Percentiles rank a stretch among this genome's conserved stretches.
These are phyloP conservation scores for Drosophila helvetica DNA, from an alignment of 2,888 invertebrate species.

Conservation along the genomic window DNA sequence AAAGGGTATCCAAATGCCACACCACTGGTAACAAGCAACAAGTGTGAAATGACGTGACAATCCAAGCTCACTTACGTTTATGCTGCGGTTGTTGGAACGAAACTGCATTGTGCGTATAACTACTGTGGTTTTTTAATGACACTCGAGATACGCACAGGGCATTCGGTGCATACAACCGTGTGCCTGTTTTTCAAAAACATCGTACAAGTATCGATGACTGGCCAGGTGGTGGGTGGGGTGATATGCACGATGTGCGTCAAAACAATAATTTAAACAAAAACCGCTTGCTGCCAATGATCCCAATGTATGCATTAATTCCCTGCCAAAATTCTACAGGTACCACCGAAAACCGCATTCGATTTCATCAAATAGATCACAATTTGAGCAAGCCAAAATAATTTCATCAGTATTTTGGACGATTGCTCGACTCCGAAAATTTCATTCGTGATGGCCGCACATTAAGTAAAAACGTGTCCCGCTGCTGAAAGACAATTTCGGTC, in stretches of 20 bases:
- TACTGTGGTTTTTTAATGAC: too few relatives aligned
- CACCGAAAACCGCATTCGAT: slow-evolving; percentile 57
- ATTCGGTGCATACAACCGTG: too few relatives aligned
- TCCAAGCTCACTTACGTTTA: too few relatives aligned
- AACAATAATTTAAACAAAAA: slow-evolving; percentile 53
- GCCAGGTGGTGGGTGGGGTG: too few relatives aligned
- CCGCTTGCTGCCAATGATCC: slow-evolving; percentile 47
- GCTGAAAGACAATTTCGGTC: slow-evolving; percentile 82
- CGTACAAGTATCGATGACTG: too few relatives aligned
- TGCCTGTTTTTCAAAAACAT: too few relatives aligned
- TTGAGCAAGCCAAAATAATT: slow-evolving; percentile 71
- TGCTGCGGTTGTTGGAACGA: too few relatives aligned
- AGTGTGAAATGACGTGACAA: too few relatives aligned
- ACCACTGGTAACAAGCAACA: too few relatives aligned
- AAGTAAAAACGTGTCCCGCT: slow-evolving; percentile 84
- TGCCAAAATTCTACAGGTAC: slow-evolving; percentile 52
- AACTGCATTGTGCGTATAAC: too few relatives aligned
- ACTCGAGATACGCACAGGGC: too few relatives aligned
- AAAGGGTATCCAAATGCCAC: too few relatives aligned
- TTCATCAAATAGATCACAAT: slow-evolving; percentile 52
- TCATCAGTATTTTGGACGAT: slow-evolving; percentile 55
- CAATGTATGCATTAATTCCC: slow-evolving; percentile 45
- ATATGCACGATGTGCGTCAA: slow-evolving; percentile 20
- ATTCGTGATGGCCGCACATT: slow-evolving; percentile 81
- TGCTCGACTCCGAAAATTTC: slow-evolving; percentile 60